Evolutionary conservation across 2,888 invertebrate species (phyloP), one percentile per base, ranked within the genome.

Genomic region (Thecocarcelia acutangulata): DNA sequence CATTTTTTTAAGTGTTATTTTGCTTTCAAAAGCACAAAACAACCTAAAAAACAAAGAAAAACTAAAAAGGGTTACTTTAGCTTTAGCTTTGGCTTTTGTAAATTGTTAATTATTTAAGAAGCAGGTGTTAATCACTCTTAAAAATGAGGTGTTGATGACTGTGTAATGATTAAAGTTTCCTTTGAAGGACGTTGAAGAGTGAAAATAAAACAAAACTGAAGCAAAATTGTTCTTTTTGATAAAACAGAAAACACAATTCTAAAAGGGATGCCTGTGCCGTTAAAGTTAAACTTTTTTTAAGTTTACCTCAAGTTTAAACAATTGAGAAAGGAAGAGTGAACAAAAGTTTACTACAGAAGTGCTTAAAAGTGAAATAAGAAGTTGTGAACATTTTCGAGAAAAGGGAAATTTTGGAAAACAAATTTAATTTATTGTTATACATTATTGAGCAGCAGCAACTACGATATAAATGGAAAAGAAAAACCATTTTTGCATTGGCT

Each of bases 41-140:
- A 21, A 24, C 13, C 40, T 17, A 42, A 46, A 61, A 33, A 1
- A 63, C 48, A 40, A 13, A 19, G 0, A 48, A 42, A 1, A 46
- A 13, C 33, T 48, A 63, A 76, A 68, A 76, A 52, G 68, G 66
- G 59, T 68, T 68, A 40, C 40, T 50, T 48, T 1, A 48, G 19
- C 54, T 56, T 48, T 54, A 28, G n/a, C 17, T 40, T 40, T 68
- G 5, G 40, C 46, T 33, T 58, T 42, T 64, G 12, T 42, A 68
- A 76, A 42, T 68, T 68, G 66, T 76, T 81, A 56, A 76, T 66
- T 63, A 81, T 78, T 82, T 82, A 58, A 78, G 64, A 24, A 74
- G 74, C 82, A 82, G 82, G 82, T 82, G 82, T 74, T 82, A 82
- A 82, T 82, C 77, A 64, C 74, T 82, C 64, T 66, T 61, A 15